Base-by-base conservation (phyloP, 1,140 invertebrate genomes). In the Diachasmimorpha longicaudata region DNA sequence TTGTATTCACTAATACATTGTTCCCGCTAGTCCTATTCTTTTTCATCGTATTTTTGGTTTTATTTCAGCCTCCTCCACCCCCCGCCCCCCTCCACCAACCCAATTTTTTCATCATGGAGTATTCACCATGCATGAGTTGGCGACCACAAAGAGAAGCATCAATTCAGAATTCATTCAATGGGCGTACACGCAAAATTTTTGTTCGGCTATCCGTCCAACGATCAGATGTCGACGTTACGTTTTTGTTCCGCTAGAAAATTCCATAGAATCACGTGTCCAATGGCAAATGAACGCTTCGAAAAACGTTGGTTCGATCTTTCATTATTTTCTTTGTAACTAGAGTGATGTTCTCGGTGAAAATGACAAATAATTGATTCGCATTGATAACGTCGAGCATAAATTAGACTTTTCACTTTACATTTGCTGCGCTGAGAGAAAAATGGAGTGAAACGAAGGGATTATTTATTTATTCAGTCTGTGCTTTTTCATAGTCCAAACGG, bases 81-180 rank as follows among this genome's bases (percentile, higher is more conserved):
- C n/a, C n/a, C n/a, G n/a, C 23, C 58, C 0, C 23, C 23, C 14
- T 25, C 23, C 23, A 21, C 58, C 31, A 31, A 6, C 58, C 58
- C 23, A 23, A 23, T 25, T 63, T 63, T 63, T 31, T 14, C 14
- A 63, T 63, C 23, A 63, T 13, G 21, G 19, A 19, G 23, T 31
- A 63, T 31, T 63, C 58, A 23, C 23, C 9, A 63, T 63, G 23
- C 58, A 63, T 63, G 58, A 63, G 23, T 19, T 25, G 14, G 8
- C 23, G 58, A 63, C 19, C 19, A 63, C 58, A 63, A 63, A 63
- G 58, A 63, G 58, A 63, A 63, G 23, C 58, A 63, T 63, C 58
- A 63, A 63, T 63, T 63, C 58, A 63, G 23, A 23, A 63, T 52
- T 52, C 48, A 13, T 11, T 63, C 23, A 31, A 63, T 63, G 23